Evolutionary conservation across 2,888 invertebrate species (phyloP).

Genomic region (Rhyacophila evoluta): DNA sequence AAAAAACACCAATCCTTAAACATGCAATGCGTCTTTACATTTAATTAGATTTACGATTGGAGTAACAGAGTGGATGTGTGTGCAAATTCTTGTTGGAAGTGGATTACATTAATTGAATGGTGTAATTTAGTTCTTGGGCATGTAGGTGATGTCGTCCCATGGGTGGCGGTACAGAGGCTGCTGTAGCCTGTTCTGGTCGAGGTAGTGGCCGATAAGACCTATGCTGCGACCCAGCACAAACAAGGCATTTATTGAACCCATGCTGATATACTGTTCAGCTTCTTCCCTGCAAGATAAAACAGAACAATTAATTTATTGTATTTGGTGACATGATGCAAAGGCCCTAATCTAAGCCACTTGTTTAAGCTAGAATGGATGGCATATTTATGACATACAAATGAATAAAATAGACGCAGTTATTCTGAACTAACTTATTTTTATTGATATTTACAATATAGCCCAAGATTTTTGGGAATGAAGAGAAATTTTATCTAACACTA

Average conservation of each 20-base stretch:
- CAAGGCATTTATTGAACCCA: conserved; percentile 97
- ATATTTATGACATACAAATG: too few species aligned
- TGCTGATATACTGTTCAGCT: conserved; percentile 96
- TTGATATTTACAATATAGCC: not conserved
- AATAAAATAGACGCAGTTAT: too few species aligned
- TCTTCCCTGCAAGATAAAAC: conserved; percentile 80
- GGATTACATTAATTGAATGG: not conserved
- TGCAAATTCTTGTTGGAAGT: not conserved
- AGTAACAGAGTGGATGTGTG: not conserved
- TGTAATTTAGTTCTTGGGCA: conserved; percentile 58
- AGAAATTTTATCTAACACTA: too few species aligned
- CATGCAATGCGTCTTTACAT: too few species aligned
- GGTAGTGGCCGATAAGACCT: conserved; percentile 98
- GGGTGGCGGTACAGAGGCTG: conserved; percentile 99
- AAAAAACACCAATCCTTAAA: too few species aligned
- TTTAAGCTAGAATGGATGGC: too few species aligned
- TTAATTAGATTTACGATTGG: too few species aligned
- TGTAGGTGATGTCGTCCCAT: conserved; percentile 95
- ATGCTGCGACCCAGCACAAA: conserved; percentile 98
- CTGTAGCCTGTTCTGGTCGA: conserved; percentile 98
- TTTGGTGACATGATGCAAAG: too few species aligned
- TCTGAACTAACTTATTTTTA: too few species aligned
- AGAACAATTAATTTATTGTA: too few species aligned
- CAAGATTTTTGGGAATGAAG: not conserved
- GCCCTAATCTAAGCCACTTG: too few species aligned